Percentiles rank a stretch among this genome's conserved stretches.
Evolutionary conservation across 2,888 invertebrate genomes (phyloP).

Genomic region (Phrixothrix hirtus): DNA sequence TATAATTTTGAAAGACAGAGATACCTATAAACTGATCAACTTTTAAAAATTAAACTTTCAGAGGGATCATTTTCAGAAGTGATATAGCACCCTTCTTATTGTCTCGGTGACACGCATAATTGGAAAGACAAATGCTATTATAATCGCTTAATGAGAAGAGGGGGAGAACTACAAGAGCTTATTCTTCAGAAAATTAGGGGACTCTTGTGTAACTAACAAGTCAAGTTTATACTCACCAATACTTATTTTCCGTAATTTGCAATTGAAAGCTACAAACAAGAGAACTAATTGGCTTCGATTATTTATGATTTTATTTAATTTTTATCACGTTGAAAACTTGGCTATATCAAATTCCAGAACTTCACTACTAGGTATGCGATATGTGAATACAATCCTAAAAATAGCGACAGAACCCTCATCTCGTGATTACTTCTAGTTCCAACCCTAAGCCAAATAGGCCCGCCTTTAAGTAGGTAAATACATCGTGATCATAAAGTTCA

Average conservation of each 20-base stretch:
- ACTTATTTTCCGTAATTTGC: slow-evolving; percentile 16
- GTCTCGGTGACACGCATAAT: slow-evolving; percentile 49
- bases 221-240: slow-evolving; percentile 24
- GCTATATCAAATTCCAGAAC: neutral
- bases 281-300: too few species aligned
- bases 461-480: slow-evolving; percentile 53
- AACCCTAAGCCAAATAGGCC: slow-evolving; percentile 42
- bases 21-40: slow-evolving; percentile 38
- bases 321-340: neutral
- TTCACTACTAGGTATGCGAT: slow-evolving; percentile 10
- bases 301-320: too few species aligned
- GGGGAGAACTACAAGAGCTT: slow-evolving; percentile 32
- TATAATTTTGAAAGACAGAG: slow-evolving; percentile 9
- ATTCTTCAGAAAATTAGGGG: slow-evolving; percentile 31
- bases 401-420: slow-evolving; percentile 16
- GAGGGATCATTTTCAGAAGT: slow-evolving; percentile 37
- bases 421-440: slow-evolving; percentile 44
- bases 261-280: too few species aligned
- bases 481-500: slow-evolving; percentile 54
- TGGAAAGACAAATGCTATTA: slow-evolving; percentile 52
- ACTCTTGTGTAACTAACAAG: slow-evolving; percentile 25
- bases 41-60: slow-evolving; percentile 42
- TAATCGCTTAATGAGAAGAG: slow-evolving; percentile 48
- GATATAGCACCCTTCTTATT: slow-evolving; percentile 40
- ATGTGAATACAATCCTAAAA: slow-evolving; percentile 14